Conservation (phyloP, 2,113 vertebrate species). For the Coptodon rendalli region DNA sequence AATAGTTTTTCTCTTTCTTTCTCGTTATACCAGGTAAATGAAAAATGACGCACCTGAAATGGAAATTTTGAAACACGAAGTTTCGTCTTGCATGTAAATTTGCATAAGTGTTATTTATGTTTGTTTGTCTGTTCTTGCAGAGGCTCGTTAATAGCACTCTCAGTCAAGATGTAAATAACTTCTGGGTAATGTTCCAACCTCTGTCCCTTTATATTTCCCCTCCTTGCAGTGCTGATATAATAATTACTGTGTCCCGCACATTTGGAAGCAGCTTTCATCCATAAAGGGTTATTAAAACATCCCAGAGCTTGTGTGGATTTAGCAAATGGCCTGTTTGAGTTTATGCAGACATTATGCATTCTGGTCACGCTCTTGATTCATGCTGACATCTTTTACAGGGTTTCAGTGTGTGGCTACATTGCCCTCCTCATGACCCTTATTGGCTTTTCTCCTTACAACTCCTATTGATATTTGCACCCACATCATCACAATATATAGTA, state of each 20-base stretch:
- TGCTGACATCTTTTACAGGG: not conserved
- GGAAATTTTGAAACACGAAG: not conserved
- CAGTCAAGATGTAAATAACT: slow-evolving; percentile 19
- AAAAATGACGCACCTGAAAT: not conserved
- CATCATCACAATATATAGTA: not conserved
- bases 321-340: not conserved
- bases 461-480: not conserved
- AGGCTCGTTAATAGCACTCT: slow-evolving; percentile 8
- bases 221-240: not conserved
- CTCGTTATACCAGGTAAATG: not conserved
- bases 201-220: not conserved
- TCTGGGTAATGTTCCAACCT: not conserved
- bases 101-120: not conserved
- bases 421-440: not conserved
- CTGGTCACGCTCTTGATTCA: not conserved
- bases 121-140: not conserved
- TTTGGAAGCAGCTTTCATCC: slow-evolving; percentile 1
- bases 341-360: not conserved
- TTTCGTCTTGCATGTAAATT: not conserved
- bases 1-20: slow-evolving; percentile 1
- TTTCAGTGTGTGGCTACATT: not conserved
- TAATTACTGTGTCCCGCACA: not conserved
- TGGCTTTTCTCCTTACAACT: not conserved
- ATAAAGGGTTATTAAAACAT: slow-evolving; percentile 49
- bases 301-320: slow-evolving; percentile 6